Evolutionary conservation across 30 jellyfish, hydroid and myxozoan genomes (phyloP), one percentile per base, ranked within the genome.

Genomic region (Rhopilema esculentum): DNA sequence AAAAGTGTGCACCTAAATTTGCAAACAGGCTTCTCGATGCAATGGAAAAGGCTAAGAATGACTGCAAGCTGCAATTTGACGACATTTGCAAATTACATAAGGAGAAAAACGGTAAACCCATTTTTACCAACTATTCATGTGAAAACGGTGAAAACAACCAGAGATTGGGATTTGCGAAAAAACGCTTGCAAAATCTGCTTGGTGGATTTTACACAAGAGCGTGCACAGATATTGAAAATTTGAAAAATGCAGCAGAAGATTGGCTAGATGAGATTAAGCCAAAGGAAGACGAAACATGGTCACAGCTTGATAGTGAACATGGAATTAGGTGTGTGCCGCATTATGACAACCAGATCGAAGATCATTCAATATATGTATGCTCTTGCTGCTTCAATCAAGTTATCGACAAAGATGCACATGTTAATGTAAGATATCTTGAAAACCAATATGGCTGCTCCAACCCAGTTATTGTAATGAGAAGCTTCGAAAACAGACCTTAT

Each of bases 171-270:
- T 49, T 16, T 16, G 49, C 71, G 4, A 66, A 19, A 26, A 74
- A 66, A 49, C 27, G 57, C 49, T 27, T 85, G 85, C 23, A 69
- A 31, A 66, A 75, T 68, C 94, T 85, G 64, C 77, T 66, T 20
- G 94, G 94, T 26, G 94, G 94, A 15, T 61, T 74, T 27, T 85
- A 85, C 65, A 26, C 78, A 0, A 85, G 51, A 74, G 88, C 94
- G 0, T 85, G 94, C 79, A 49, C 85, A 8, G 94, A 80, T 24
- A 48, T 74, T 66, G 88, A 73, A 29, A 52, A 32, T 6, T 27
- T 80, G 19, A 24, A 15, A 17, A 80, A 80, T 2, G 69, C 86
- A 19, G 75, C 69, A 1, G 79, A 69, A 24, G 94, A 74, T 17
- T 21, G 32, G 71, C 49, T 75, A 2, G 76, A 73, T 1, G 94